A percentile compares a stretch with the other conserved stretches of the same genome.
Evolutionary conservation across 1,140 invertebrate genomes (phyloP).

Genomic region (Apis florea): DNA sequence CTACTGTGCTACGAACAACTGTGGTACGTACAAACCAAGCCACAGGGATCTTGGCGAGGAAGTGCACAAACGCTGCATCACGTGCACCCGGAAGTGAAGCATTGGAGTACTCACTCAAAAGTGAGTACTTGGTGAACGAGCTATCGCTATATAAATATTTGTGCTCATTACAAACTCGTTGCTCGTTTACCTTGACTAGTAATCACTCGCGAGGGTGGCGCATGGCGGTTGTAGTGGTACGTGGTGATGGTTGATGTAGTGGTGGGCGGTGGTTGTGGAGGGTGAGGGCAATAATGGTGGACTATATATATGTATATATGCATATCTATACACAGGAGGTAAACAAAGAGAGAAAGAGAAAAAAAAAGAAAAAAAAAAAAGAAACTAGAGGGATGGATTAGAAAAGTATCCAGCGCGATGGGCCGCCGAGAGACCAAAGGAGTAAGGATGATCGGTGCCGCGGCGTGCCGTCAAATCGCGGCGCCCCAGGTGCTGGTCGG

Average conservation of each 20-base stretch:
- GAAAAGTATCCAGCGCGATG: constrained; percentile 92
- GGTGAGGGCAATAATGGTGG: constrained; percentile 66
- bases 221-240: constrained; percentile 71
- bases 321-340: constrained; percentile 40
- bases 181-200: constrained; percentile 78
- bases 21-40: neutral
- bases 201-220: constrained; percentile 74
- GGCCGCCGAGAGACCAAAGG: constrained; percentile 77
- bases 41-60: neutral
- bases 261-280: constrained; percentile 70
- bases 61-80: constrained; percentile 11
- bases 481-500: constrained; percentile 93
- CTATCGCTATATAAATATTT: constrained; percentile 49
- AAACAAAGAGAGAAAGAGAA: too few relatives aligned
- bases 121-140: constrained; percentile 48
- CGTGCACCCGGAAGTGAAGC: constrained; percentile 33
- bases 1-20: neutral
- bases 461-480: constrained; percentile 88
- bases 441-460: constrained; percentile 83
- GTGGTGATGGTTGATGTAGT: constrained; percentile 70
- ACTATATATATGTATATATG: constrained; percentile 48
- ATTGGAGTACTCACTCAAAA: neutral
- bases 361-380: neutral
- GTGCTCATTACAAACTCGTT: constrained; percentile 64
- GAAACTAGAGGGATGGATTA: constrained; percentile 81